These are phyloP conservation scores for Pseudochirops corinnae DNA, from an alignment of 2,797 vertebrate genomes.

Conservation along the genomic window DNA sequence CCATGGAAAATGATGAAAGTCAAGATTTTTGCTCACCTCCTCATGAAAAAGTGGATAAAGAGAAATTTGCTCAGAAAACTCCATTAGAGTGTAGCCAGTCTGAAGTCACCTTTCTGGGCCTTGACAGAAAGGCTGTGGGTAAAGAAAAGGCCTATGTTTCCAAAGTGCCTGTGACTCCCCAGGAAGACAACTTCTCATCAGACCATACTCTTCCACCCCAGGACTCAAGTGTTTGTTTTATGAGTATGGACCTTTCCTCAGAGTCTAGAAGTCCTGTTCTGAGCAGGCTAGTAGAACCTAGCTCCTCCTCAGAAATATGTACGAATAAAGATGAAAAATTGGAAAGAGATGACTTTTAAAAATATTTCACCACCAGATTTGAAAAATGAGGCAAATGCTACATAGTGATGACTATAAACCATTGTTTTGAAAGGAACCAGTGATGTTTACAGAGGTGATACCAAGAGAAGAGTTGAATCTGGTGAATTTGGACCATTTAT, in stretches of 20 bases:
- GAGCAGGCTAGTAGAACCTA: slow-evolving; percentile 82
- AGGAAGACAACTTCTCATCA: neutral
- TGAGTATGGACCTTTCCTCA: neutral
- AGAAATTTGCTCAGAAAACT: neutral
- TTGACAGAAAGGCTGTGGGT: slow-evolving; percentile 32
- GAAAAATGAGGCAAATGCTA: slow-evolving; percentile 30
- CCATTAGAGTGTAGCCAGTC: slow-evolving; percentile 85
- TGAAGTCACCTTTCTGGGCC: slow-evolving; percentile 83
- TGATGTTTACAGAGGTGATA: neutral
- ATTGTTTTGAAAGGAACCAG: neutral
- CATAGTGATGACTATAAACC: neutral
- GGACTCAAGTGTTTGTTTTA: accelerated
- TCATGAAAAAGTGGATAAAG: slow-evolving; percentile 40
- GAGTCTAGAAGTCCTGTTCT: slow-evolving; percentile 36
- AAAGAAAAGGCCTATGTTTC: slow-evolving; percentile 13
- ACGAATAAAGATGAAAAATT: slow-evolving; percentile 78
- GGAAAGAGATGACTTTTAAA: slow-evolving; percentile 74
- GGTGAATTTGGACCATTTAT: neutral
- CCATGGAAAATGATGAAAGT: slow-evolving; percentile 85
- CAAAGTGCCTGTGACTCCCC: slow-evolving; percentile 42
- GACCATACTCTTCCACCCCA: slow-evolving; percentile 33
- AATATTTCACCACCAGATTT: slow-evolving; percentile 42
- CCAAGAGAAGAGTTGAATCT: neutral
- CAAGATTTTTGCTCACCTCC: slow-evolving; percentile 28
- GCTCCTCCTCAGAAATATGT: slow-evolving; percentile 67